Conservation (phyloP, 2,113 vertebrate species). For the Psephotus haematonotus region DNA sequence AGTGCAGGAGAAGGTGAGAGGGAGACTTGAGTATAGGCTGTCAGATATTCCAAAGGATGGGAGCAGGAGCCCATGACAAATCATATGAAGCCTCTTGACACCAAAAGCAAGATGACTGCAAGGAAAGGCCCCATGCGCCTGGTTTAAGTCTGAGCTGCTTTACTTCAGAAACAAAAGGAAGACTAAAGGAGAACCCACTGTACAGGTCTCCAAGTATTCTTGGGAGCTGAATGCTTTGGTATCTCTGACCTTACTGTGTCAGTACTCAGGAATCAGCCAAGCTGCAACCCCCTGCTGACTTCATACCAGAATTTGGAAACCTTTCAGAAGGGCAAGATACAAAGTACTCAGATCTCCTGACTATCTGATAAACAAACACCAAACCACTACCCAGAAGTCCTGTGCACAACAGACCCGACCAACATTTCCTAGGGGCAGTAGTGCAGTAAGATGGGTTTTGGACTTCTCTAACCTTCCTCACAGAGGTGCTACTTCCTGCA, state of each 20-base stretch:
- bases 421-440: background rate
- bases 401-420: background rate
- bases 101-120: constrained; percentile 48
- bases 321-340: background rate
- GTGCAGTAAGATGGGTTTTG: background rate
- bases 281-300: background rate
- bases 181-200: background rate
- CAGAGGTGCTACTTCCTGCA: background rate
- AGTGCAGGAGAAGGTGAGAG: constrained; percentile 21
- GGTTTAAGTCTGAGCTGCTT: constrained; percentile 9
- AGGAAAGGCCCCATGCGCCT: constrained; percentile 13
- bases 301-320: background rate
- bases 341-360: background rate
- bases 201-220: background rate
- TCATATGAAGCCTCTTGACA: constrained; percentile 47
- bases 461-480: background rate
- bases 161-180: background rate
- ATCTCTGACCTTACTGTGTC: background rate
- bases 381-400: background rate
- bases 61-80: constrained; percentile 52
- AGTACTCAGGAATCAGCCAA: background rate
- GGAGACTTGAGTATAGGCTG: constrained; percentile 41
- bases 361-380: background rate
- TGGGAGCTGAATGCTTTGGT: background rate
- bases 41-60: constrained; percentile 58